Percentiles rank a stretch among this genome's conserved stretches.
phyloP scores from a whole-genome alignment of 2,113 vertebrate genomes.

The Callopanchax toddi region DNA sequence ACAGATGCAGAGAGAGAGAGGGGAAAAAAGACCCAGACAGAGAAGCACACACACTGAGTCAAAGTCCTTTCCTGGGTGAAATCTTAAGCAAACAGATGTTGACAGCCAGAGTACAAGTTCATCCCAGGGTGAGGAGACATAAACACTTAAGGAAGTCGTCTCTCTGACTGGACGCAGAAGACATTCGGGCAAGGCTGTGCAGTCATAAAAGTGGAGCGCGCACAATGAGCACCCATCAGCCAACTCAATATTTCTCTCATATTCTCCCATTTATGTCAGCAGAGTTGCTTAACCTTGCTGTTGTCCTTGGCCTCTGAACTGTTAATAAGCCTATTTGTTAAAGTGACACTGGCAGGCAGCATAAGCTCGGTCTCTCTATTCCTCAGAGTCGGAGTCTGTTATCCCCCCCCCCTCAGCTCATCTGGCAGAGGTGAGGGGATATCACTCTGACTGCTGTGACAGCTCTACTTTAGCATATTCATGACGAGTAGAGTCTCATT shows the following conservation, averaged over 20 bases:
- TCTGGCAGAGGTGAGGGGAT: constrained; percentile 80
- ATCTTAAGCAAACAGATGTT: constrained; percentile 73
- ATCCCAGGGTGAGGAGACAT: constrained; percentile 72
- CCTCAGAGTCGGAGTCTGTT: constrained; percentile 67
- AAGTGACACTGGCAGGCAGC: constrained; percentile 77
- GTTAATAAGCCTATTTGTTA: constrained; percentile 82
- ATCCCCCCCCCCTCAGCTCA: constrained; percentile 58
- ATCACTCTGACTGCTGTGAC: constrained; percentile 90
- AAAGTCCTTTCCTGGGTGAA: constrained; percentile 65
- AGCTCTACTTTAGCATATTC: constrained; percentile 96
- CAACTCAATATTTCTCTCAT: constrained; percentile 68
- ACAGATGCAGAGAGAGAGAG: constrained; percentile 48
- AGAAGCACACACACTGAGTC: constrained; percentile 41
- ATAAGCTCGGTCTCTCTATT: constrained; percentile 66
- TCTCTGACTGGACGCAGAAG: constrained; percentile 53
- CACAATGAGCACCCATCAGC: constrained; percentile 31
- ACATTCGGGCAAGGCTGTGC: constrained; percentile 61
- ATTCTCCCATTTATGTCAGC: constrained; percentile 49
- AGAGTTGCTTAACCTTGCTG: constrained; percentile 69
- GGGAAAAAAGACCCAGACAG: constrained; percentile 20
- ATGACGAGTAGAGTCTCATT: constrained; percentile 91
- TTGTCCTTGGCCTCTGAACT: constrained; percentile 78
- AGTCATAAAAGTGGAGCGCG: constrained; percentile 53
- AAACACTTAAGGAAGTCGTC: constrained; percentile 54
- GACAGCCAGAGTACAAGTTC: constrained; percentile 72